Percentiles rank a stretch among this genome's conserved stretches.
phyloP scores from a whole-genome alignment of 2,888 invertebrate genomes.

The Chymomyza caudatula region DNA sequence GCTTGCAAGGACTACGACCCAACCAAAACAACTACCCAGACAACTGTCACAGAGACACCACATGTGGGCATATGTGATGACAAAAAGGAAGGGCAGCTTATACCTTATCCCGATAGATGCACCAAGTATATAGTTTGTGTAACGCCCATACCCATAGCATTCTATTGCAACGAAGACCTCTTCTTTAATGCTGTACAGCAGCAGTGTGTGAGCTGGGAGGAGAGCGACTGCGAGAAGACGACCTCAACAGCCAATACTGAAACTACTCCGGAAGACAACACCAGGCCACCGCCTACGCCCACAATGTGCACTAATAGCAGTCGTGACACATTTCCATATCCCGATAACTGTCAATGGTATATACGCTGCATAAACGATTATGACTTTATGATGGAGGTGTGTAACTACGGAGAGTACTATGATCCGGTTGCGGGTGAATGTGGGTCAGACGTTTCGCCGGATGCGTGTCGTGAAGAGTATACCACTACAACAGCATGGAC shows the following conservation, averaged over 20 bases:
- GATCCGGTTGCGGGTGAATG: slow-evolving; percentile 54
- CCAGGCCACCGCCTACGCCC: slow-evolving; percentile 25
- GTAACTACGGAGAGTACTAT: slow-evolving; percentile 55
- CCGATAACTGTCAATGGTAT: slow-evolving; percentile 60
- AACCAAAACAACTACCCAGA: slow-evolving; percentile 28
- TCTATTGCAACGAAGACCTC: slow-evolving; percentile 50
- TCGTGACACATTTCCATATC: slow-evolving; percentile 53
- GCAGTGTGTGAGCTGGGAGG: slow-evolving; percentile 41
- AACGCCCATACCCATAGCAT: slow-evolving; percentile 64
- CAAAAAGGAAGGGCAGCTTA: slow-evolving; percentile 45
- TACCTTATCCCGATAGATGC: slow-evolving; percentile 61
- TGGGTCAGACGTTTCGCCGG: slow-evolving; percentile 51
- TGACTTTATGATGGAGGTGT: slow-evolving; percentile 60
- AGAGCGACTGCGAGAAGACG: slow-evolving; percentile 52
- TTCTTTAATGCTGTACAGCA: slow-evolving; percentile 48
- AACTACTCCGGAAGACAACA: slow-evolving; percentile 13
- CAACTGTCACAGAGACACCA: slow-evolving; percentile 26
- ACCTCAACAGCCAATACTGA: slow-evolving; percentile 36
- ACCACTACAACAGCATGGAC: slow-evolving; percentile 33
- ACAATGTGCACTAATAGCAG: slow-evolving; percentile 58
- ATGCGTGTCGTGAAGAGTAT: slow-evolving; percentile 59
- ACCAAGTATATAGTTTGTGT: slow-evolving; percentile 67
- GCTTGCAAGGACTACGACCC: slow-evolving; percentile 15
- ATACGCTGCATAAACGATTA: slow-evolving; percentile 60
- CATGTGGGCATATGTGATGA: slow-evolving; percentile 45